phyloP scores from a whole-genome alignment of 2,888 invertebrate species.

The Drosophila eohydei region DNA sequence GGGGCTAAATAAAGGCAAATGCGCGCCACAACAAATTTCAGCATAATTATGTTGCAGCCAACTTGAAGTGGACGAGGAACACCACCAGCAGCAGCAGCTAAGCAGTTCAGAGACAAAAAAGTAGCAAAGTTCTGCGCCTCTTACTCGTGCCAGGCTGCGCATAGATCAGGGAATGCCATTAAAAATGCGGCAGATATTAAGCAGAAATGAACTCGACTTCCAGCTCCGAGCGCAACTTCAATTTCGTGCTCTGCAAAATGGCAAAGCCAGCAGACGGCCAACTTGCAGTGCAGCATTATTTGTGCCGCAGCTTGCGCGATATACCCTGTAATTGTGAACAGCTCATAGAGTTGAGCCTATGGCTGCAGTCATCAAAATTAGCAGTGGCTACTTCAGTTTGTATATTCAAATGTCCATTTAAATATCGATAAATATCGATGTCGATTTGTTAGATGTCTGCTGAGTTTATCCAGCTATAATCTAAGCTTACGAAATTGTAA shows the following conservation, averaged over 20 bases:
- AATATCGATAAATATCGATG: too few species aligned
- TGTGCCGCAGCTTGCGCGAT: neutral
- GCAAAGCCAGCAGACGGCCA: constrained; percentile 6
- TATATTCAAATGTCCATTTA: too few species aligned
- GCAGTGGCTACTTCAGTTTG: neutral
- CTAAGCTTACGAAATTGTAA: too few species aligned
- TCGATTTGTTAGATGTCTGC: too few species aligned
- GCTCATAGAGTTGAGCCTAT: neutral
- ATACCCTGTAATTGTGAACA: neutral
- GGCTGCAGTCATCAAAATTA: too few species aligned
- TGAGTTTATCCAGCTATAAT: too few species aligned
- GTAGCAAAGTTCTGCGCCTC: neutral
- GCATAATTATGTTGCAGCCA: constrained; percentile 72
- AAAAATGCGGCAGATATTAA: constrained; percentile 74
- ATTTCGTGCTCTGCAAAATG: constrained; percentile 26
- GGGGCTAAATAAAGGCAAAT: constrained; percentile 38
- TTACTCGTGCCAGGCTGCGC: constrained; percentile 6
- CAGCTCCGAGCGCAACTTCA: constrained; percentile 39
- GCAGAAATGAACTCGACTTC: constrained; percentile 68
- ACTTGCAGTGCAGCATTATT: constrained; percentile 24
- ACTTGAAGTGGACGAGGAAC: constrained; percentile 29
- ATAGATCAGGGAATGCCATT: constrained; percentile 58
- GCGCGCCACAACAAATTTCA: constrained; percentile 75
- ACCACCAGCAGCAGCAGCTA: neutral
- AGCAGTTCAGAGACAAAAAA: constrained; percentile 49